phyloP scores from a whole-genome alignment of 1,140 invertebrate genomes.

The Procambarus clarkii region DNA sequence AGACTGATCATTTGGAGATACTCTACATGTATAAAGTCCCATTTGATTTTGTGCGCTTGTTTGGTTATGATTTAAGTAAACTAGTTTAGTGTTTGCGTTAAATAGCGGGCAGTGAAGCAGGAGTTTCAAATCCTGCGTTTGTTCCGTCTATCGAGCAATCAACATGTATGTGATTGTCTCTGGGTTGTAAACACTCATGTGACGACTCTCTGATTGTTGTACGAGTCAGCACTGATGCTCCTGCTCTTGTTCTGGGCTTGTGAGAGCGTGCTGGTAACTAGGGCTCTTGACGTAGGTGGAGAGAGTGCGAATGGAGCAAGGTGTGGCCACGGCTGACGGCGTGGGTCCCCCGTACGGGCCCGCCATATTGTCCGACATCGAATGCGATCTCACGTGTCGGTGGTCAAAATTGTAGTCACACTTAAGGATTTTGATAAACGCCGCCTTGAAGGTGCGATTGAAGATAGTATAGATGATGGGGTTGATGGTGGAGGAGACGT shows the following conservation, averaged over 20 bases:
- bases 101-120: neutral
- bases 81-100: neutral
- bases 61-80: neutral
- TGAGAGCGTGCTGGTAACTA: slow-evolving; percentile 57
- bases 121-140: no score
- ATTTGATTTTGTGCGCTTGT: slow-evolving; percentile 4
- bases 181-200: neutral
- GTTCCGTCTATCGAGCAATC: neutral
- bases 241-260: slow-evolving; percentile 51
- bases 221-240: slow-evolving; percentile 57
- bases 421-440: slow-evolving; percentile 73
- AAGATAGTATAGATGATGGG: slow-evolving; percentile 75
- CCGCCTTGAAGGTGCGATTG: slow-evolving; percentile 73
- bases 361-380: slow-evolving; percentile 67
- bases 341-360: slow-evolving; percentile 35
- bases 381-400: slow-evolving; percentile 58
- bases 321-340: slow-evolving; percentile 50
- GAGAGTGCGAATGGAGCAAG: slow-evolving; percentile 67
- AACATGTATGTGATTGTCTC: neutral
- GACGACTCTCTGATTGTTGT: neutral
- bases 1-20: no score
- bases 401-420: slow-evolving; percentile 70
- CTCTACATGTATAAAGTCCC: neutral
- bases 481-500: slow-evolving; percentile 74
- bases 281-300: slow-evolving; percentile 70